These are phyloP conservation scores for Pseudoatta argentina DNA, from an alignment of 1,140 invertebrate genomes.

Conservation along the genomic window DNA sequence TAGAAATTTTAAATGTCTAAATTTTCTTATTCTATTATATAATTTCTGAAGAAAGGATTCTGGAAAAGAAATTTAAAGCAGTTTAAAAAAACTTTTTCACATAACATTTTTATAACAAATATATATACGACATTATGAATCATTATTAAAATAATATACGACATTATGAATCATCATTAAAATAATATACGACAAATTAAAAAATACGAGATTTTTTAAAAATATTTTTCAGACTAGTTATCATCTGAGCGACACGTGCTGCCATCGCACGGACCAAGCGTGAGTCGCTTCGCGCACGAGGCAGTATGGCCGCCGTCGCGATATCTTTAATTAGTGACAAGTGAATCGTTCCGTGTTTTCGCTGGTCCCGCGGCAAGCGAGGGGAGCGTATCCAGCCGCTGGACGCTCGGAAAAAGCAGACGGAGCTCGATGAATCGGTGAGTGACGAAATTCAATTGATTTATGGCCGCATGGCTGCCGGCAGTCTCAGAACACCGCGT, in stretches of 20 bases:
- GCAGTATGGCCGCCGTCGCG: conserved; percentile 76
- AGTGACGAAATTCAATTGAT: conserved; percentile 47
- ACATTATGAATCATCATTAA: no score
- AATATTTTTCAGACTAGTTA: background rate
- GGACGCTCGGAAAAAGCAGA: conserved; percentile 20
- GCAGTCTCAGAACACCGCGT: background rate
- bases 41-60: no score
- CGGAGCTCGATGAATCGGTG: conserved; percentile 57
- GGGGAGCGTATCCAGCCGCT: conserved; percentile 47
- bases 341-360: conserved; percentile 71
- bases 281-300: conserved; percentile 33
- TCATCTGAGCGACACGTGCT: background rate
- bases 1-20: no score
- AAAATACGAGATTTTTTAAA: no score
- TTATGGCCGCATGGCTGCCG: background rate
- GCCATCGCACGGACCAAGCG: conserved; percentile 64
- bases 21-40: no score
- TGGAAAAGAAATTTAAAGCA: no score
- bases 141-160: no score
- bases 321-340: conserved; percentile 77
- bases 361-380: conserved; percentile 50
- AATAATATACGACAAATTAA: no score
- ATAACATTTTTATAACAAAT: no score
- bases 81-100: no score
- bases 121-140: no score